These are phyloP conservation scores for Phenganax stokvisi DNA, from an alignment of 92 coral and sea anemone genomes.

Conservation along the genomic window DNA sequence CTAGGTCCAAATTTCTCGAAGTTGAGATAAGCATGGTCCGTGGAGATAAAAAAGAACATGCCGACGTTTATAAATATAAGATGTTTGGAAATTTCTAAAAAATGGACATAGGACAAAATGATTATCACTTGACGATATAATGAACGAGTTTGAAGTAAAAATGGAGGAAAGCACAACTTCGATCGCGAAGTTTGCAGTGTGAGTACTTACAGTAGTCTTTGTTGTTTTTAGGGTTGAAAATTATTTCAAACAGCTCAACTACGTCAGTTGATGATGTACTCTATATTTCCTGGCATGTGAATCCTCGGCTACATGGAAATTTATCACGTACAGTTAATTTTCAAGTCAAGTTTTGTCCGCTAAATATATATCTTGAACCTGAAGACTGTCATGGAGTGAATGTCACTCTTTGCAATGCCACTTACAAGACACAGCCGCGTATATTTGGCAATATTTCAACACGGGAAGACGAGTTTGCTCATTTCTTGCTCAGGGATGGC, in stretches of 20 bases:
- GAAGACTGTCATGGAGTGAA: constrained; percentile 7
- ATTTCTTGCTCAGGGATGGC: neutral
- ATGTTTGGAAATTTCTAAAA: no score
- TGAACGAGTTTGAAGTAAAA: no score
- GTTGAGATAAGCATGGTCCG: no score
- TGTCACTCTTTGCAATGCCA: constrained; percentile 11
- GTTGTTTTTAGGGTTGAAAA: neutral
- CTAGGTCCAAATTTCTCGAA: no score
- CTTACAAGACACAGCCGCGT: neutral
- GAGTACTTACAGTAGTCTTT: neutral
- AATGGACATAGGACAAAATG: no score
- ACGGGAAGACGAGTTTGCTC: neutral
- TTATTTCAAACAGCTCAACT: neutral
- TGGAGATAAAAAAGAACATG: no score
- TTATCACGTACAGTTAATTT: neutral
- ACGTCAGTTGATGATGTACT: neutral
- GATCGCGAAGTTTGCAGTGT: no score
- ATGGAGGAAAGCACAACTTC: no score
- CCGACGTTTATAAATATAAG: no score
- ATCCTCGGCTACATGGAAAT: neutral
- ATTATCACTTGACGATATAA: no score
- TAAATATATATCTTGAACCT: neutral
- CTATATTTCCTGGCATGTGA: constrained; percentile 14
- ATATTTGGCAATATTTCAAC: constrained; percentile 1
- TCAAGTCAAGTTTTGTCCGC: constrained; percentile 20